phyloP scores from a whole-genome alignment of 2,888 invertebrate species.

The Crematogaster levior region DNA sequence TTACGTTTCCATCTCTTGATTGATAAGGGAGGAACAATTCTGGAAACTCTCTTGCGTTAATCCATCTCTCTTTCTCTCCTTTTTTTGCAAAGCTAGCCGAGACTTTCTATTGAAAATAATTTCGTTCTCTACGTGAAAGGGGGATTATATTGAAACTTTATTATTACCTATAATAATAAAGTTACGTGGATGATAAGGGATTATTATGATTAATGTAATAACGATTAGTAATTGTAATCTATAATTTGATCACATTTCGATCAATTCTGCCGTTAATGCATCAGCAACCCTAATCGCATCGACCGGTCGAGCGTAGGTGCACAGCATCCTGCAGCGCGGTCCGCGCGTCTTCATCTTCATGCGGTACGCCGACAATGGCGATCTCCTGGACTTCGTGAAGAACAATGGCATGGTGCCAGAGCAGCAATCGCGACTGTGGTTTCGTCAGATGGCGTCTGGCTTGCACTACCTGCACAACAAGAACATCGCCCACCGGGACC shows the following conservation, averaged over 20 bases:
- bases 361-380: constrained; percentile 95
- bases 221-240: neutral
- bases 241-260: neutral
- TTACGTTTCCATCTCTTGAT: neutral
- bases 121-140: neutral
- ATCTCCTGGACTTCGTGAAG: constrained; percentile 94
- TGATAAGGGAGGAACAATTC: neutral
- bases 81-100: neutral
- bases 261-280: neutral
- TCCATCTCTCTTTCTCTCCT: neutral
- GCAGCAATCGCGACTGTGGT: constrained; percentile 93
- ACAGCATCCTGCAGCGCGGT: constrained; percentile 94
- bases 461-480: constrained; percentile 93
- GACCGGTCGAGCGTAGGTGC: constrained; percentile 89
- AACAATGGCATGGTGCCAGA: constrained; percentile 92
- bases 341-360: constrained; percentile 95
- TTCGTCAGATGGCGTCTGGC: constrained; percentile 94
- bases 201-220: neutral
- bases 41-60: neutral
- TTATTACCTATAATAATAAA: constrained; percentile 1
- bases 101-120: neutral
- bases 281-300: neutral
- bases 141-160: neutral
- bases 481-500: constrained; percentile 95
- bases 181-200: neutral